Percentiles rank a stretch among this genome's conserved stretches.
Conservation (phyloP, 37 sponge, comb jelly and placozoan genomes). For the Crambe crambe region DNA sequence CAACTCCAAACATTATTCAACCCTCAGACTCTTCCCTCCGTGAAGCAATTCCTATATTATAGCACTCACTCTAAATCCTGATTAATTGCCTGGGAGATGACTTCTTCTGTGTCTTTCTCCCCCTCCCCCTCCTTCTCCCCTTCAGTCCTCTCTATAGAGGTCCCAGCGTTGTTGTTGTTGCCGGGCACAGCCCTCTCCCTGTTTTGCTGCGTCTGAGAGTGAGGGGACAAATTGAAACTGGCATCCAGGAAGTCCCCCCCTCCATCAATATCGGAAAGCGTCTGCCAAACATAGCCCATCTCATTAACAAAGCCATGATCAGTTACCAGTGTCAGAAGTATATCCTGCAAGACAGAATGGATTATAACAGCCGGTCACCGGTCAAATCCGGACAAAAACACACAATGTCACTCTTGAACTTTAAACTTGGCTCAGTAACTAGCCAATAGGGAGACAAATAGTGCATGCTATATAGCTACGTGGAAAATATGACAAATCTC, state of each 20-base stretch:
- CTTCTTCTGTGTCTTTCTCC: background rate
- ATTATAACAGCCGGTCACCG: background rate
- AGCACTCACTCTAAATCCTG: slow-evolving; percentile 5
- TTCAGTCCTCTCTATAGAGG: background rate
- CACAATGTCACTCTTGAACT: no score
- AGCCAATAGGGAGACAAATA: no score
- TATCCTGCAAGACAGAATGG: slow-evolving; percentile 50
- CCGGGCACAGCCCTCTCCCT: background rate
- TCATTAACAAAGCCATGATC: slow-evolving; percentile 86
- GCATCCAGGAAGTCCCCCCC: slow-evolving; percentile 76
- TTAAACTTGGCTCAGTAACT: no score
- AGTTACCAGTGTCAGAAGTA: slow-evolving; percentile 78
- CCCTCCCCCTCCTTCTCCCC: no score
- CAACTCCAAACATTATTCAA: no score
- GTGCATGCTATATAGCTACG: no score
- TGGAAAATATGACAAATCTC: no score
- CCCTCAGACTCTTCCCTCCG: no score
- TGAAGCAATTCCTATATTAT: background rate
- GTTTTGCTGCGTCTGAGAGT: slow-evolving; percentile 13
- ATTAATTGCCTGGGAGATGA: background rate
- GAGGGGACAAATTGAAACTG: slow-evolving; percentile 23
- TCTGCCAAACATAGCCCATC: slow-evolving; percentile 74
- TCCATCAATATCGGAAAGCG: slow-evolving; percentile 68
- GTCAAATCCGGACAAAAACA: background rate
- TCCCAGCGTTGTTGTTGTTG: background rate